Base-by-base conservation (phyloP, 1,140 invertebrate species). In the Semibalanus balanoides region DNA sequence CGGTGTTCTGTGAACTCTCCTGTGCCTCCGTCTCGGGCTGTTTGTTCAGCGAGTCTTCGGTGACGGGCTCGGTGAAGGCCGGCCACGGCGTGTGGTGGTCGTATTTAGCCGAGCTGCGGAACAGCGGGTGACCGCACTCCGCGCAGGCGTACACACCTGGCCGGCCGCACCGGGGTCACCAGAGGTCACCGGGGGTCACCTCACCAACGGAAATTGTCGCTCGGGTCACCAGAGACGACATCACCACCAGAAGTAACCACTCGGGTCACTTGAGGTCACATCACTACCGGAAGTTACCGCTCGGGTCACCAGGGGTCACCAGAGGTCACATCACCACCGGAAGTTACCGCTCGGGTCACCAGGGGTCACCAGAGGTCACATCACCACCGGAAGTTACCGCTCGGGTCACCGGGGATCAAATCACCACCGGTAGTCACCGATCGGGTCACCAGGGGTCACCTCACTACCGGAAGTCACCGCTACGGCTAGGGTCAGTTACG, bases 61-160 rank as follows among this genome's bases (percentile, higher is more conserved):
- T 81, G 35, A 88, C 81, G 11, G 86, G 82, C 64, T 84, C 79
- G 22, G 82, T 83, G 77, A 88, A 88, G 3, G 87, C 85, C 74
- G 87, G 87, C 87, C 87, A 88, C 19, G 86, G 86, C 31, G 85
- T 85, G 74, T 85, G 80, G 79, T 88, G 87, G 40, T 85, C 83
- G 82, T 84, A 88, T 78, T 88, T 88, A 40, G 82, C 81, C n/a
- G 78, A 76, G 79, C 86, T 87, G 69, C 85, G 84, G 81, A 88
- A 88, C 31, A 87, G 79, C 74, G 85, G 83, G 79, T 85, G 80
- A 0, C 81, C 82, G 84, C 87, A 87, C 76, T 85, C 80, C 17
- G 84, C 80, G 81, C 87, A 88, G 7, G 82, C 83, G 75, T 79
- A 79, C 40, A 78, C 9, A 35, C 79, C 79, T 78, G 78, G 27